Base-by-base conservation (phyloP, 2,797 vertebrate genomes). In the Linurgus olivaceus region DNA sequence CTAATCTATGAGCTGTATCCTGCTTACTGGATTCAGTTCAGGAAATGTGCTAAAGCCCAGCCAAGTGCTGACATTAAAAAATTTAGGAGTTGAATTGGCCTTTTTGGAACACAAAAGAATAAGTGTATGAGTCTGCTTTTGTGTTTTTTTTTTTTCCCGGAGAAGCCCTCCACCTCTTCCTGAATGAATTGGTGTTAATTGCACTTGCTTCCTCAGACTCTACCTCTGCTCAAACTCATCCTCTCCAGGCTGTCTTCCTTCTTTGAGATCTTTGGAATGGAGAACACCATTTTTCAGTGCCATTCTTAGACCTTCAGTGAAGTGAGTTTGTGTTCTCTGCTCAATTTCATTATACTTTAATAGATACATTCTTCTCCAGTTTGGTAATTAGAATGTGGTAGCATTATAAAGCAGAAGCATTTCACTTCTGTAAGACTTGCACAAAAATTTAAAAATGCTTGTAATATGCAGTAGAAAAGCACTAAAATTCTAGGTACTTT, bases 251-350 rank as follows among this genome's bases (percentile, higher is more conserved):
- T 76, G 35, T 89, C 33, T 86, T 91, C 48, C 38, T 85, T 88
- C 82, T 94, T 67, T 72, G 75, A 90, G 55, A 73, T 88, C 55
- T 96, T 94, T 89, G 89, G 50, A 91, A 79, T 63, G 28, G 58
- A 28, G 28, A 85, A 18, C 67, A 59, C 35, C 6, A 51, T 94
- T 89, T 97, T 88, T 80, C 71, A 78, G 47, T 81, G 68, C 62
- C 37, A 35, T 79, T 93, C 47, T 73, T 81, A 76, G 54, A 57
- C 23, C 8, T 37, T 88, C 35, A 62, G 19, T 67, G 24, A 92
- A 90, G 57, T 94, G 87, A 93, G 71, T 93, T 90, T 62, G 72
- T 79, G 33, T 86, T 68, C 29, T 59, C 17, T 77, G 16, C n/a
- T 94, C 21, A 37, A 1, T 58, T 87, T 63, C 2, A 47, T 66